These are phyloP conservation scores for Gobiocypris rarus DNA, from an alignment of 2,113 vertebrate genomes.

Conservation along the genomic window DNA sequence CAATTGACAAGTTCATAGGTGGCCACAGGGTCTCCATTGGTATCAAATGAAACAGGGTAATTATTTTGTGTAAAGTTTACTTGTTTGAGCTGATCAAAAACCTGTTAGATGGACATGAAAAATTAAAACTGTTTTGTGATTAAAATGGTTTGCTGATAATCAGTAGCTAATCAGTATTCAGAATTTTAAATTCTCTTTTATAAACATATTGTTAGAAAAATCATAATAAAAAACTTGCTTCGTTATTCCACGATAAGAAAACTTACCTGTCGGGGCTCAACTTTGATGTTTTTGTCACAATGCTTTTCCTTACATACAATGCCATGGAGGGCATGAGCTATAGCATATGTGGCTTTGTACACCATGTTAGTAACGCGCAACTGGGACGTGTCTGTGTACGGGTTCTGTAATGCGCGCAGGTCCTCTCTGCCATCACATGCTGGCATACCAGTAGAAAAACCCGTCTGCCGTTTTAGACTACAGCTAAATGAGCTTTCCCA, in stretches of 20 bases:
- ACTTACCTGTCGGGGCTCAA: constrained; percentile 64
- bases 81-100: constrained; percentile 63
- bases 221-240: too few species aligned
- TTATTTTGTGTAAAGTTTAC: constrained; percentile 67
- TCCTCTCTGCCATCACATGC: constrained; percentile 69
- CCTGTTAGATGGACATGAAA: constrained; percentile 46
- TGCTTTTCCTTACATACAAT: constrained; percentile 59
- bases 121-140: background rate
- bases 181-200: too few species aligned
- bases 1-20: constrained; percentile 79
- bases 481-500: constrained; percentile 74
- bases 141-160: too few species aligned
- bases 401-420: constrained; percentile 57
- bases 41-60: constrained; percentile 72
- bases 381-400: constrained; percentile 73
- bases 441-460: background rate
- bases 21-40: constrained; percentile 74
- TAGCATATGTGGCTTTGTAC: constrained; percentile 75
- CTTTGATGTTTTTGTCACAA: constrained; percentile 57
- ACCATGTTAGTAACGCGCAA: constrained; percentile 72
- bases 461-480: constrained; percentile 44
- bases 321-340: constrained; percentile 49
- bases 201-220: too few species aligned
- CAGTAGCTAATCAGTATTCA: too few species aligned
- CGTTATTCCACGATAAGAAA: background rate